Evolutionary conservation across 1,140 invertebrate genomes (phyloP), one percentile per base, ranked within the genome.

Genomic region (Sogatella furcifera): DNA sequence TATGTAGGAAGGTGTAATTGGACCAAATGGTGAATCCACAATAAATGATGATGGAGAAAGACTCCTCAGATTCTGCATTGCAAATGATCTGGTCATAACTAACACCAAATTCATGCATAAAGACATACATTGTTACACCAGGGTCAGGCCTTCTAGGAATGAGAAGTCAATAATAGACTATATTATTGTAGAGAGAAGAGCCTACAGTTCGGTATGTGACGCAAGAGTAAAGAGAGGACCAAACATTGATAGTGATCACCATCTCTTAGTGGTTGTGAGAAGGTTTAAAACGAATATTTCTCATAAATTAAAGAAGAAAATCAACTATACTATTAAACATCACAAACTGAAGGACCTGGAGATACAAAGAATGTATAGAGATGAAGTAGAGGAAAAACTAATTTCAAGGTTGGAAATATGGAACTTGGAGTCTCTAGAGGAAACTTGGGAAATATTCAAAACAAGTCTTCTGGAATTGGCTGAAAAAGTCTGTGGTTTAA

Each of bases 51-150:
- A 43, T 58, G 57, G 57, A 43, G 41, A 58, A n/a, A 14, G 57
- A 10, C 57, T 58, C 3, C 24, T 58, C 3, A 15, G 24, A 58
- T 43, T 58, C 2, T 58, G 57, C n/a, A 10, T 58, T 9, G 5
- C 1, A 2, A 58, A 58, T 14, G 38, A 14, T 41, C 13, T 58
- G 8, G 57, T 14, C 15, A 44, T 58, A 5, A 24, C 41, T 3
- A 58, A 58, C 41, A 43, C 57, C 9, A 44, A 58, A 10, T 58
- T 58, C 41, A 13, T 17, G 19, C 57, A 58, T 44, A 58, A 44
- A 24, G 57, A 43, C 14, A 43, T 58, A 3, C 57, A 58, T 21
- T 17, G 22, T 6, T 58, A 17, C 19, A 58, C 57, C 14, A 41
- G 57, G 17, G 28, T 19, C 8, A 43, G 15, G 43, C 34, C 57